A percentile compares a stretch with the other conserved stretches of the same genome.
Evolutionary conservation across 2,113 vertebrate species (phyloP).

Genomic region (Scatophagus argus): DNA sequence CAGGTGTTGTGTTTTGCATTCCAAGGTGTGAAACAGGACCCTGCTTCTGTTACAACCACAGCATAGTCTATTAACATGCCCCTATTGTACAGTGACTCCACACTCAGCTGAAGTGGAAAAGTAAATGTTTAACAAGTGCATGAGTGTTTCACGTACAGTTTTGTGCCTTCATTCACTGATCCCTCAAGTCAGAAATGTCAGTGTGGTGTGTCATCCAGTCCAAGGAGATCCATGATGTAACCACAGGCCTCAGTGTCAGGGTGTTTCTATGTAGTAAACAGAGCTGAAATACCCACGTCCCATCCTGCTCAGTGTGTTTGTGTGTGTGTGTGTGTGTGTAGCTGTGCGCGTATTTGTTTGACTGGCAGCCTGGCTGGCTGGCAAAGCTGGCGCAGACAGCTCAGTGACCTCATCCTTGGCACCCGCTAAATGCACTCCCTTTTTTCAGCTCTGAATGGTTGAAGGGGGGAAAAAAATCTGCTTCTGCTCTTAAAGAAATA

Average conservation of each 20-base stretch:
- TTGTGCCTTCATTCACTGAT: conserved; percentile 74
- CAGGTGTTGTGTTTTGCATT: conserved; percentile 20
- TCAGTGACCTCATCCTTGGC: conserved; percentile 93
- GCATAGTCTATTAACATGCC: conserved; percentile 43
- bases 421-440: conserved; percentile 80
- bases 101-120: conserved; percentile 58
- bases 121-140: conserved; percentile 64
- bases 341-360: conserved; percentile 55
- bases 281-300: conserved; percentile 69
- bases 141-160: conserved; percentile 66
- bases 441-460: conserved; percentile 67
- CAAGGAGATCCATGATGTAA: conserved; percentile 79
- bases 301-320: conserved; percentile 50
- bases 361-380: conserved; percentile 77
- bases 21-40: conserved; percentile 23
- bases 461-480: conserved; percentile 42
- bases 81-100: conserved; percentile 49
- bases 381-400: conserved; percentile 84
- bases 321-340: conserved; percentile 16
- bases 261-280: conserved; percentile 84
- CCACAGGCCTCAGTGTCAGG: conserved; percentile 68
- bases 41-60: conserved; percentile 39
- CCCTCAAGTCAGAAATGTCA: conserved; percentile 78
- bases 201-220: conserved; percentile 76
- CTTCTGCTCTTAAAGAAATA: conserved; percentile 80